Conservation (phyloP, 2,888 invertebrate species). For the Sclerodermus sp. region DNA sequence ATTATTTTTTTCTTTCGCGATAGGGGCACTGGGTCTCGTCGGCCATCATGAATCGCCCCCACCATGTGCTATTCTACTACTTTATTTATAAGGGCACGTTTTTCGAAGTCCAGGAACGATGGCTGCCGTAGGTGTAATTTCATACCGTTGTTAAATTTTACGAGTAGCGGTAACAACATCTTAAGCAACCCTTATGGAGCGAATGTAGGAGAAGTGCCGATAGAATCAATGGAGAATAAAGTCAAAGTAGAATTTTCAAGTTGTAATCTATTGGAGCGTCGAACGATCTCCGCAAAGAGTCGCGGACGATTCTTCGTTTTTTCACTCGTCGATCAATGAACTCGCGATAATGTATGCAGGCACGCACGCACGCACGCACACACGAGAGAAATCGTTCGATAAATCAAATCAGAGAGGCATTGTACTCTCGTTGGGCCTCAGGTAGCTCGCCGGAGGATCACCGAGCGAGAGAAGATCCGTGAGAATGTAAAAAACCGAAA, state of each 20-base stretch:
- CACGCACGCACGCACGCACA: constrained; percentile 17
- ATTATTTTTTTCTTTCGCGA: constrained; percentile 28
- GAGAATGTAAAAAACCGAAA: constrained; percentile 49
- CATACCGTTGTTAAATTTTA: too few species aligned
- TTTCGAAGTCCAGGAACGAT: constrained; percentile 1
- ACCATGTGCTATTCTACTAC: constrained; percentile 16
- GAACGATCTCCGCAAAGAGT: too few species aligned
- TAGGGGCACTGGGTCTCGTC: constrained; percentile 31
- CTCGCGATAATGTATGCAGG: constrained; percentile 19
- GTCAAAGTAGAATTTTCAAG: too few species aligned
- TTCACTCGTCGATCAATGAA: constrained; percentile 6
- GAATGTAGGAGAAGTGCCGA: too few species aligned
- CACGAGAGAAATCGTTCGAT: constrained; percentile 41
- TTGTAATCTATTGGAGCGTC: too few species aligned
- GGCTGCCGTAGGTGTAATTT: too few species aligned
- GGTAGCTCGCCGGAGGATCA: constrained; percentile 20
- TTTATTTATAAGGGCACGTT: constrained; percentile 33
- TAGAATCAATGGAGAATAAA: too few species aligned
- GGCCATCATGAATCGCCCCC: constrained; percentile 35
- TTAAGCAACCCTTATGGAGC: too few species aligned
- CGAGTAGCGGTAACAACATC: too few species aligned
- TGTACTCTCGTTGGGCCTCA: constrained; percentile 35
- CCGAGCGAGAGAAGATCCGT: constrained; percentile 30
- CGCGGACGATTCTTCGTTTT: neutral
- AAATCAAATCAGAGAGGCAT: constrained; percentile 54